Conservation (phyloP, 2,113 vertebrate genomes). For the Caracal caracal region DNA sequence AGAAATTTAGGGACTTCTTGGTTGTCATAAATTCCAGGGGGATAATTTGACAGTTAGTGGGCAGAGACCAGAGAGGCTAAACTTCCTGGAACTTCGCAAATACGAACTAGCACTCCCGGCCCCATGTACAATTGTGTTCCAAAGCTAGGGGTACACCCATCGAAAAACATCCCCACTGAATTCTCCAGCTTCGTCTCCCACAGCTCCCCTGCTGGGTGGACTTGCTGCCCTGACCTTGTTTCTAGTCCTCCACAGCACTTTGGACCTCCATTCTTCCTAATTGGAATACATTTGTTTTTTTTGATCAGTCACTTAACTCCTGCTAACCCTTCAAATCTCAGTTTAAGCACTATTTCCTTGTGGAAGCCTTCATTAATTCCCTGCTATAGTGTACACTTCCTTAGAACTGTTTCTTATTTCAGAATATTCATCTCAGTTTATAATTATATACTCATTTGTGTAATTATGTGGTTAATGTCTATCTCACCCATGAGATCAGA, state of each 20-base stretch:
- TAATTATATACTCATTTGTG: constrained; percentile 25
- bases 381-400: background rate
- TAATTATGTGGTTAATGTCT: constrained; percentile 58
- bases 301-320: background rate
- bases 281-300: background rate
- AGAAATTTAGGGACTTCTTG: background rate
- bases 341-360: constrained; percentile 19
- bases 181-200: background rate
- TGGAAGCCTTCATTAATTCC: constrained; percentile 11
- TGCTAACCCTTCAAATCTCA: background rate
- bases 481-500: constrained; percentile 49
- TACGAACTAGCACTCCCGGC: background rate
- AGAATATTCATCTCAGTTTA: constrained; percentile 36
- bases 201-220: background rate
- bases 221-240: background rate
- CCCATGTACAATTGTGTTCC: background rate
- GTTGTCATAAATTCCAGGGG: background rate
- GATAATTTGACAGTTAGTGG: background rate
- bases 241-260: background rate
- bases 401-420: constrained; percentile 37
- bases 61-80: background rate
- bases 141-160: background rate
- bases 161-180: background rate
- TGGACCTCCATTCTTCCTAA: background rate
- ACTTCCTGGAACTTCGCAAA: background rate